Evolutionary conservation across 2,797 vertebrate species (phyloP).

Genomic region (Antrozous pallidus): DNA sequence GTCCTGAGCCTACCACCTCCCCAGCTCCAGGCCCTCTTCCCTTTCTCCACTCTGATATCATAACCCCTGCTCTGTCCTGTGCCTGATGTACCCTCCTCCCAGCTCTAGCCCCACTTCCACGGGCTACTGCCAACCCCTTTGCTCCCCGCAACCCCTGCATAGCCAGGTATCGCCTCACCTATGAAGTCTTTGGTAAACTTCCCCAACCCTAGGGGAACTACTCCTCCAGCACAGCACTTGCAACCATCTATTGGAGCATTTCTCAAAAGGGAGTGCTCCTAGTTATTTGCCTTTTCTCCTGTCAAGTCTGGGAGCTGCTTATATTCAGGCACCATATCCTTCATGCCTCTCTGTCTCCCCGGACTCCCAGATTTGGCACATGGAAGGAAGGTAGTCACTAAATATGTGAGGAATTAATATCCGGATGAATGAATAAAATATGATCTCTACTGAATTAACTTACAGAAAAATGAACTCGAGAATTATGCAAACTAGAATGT

Average conservation of each 20-base stretch:
- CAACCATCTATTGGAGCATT: neutral
- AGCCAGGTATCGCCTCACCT: neutral
- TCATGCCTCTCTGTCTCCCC: neutral
- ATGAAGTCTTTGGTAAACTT: neutral
- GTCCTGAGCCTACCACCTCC: neutral
- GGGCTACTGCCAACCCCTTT: neutral
- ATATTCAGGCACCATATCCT: neutral
- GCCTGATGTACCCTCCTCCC: neutral
- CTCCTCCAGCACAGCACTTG: neutral
- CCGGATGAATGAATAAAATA: conserved; percentile 34
- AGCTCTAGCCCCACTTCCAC: neutral
- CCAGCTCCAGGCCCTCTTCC: neutral
- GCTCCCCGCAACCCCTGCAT: neutral
- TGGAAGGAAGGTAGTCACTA: neutral
- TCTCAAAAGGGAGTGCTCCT: neutral
- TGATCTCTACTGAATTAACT: neutral
- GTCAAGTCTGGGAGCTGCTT: neutral
- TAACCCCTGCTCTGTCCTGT: neutral
- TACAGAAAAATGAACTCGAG: neutral
- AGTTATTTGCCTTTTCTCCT: neutral
- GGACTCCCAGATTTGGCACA: neutral
- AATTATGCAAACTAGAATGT: neutral
- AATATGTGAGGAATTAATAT: neutral
- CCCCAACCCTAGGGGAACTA: neutral
- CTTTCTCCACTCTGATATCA: neutral